Percentiles rank a stretch among this genome's conserved stretches.
phyloP scores from a whole-genome alignment of 2,797 vertebrate species.

The Phoeniculus purpureus region DNA sequence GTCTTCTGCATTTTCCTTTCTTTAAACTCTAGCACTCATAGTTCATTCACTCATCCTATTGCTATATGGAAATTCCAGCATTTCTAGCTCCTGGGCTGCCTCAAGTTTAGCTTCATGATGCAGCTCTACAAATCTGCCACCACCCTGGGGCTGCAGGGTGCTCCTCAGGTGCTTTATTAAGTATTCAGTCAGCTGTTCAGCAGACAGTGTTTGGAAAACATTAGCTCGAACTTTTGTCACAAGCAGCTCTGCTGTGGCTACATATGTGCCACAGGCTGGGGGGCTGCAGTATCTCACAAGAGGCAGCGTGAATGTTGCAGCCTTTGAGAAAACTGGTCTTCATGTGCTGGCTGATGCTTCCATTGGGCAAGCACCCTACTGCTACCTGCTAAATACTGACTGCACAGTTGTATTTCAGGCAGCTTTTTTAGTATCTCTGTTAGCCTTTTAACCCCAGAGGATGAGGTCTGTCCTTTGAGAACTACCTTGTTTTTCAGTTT shows the following conservation, averaged over 20 bases:
- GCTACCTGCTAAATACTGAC: not conserved
- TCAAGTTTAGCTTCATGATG: not conserved
- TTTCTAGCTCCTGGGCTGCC: not conserved
- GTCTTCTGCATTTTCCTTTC: not conserved
- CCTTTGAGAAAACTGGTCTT: not conserved
- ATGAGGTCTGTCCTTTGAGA: not conserved
- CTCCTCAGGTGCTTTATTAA: not conserved
- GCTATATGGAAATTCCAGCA: conserved; percentile 28
- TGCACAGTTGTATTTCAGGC: fast-evolving
- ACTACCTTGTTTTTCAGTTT: not conserved
- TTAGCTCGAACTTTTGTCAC: not conserved
- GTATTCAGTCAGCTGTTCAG: not conserved
- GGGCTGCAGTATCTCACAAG: not conserved
- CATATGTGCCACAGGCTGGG: not conserved
- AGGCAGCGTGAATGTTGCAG: not conserved
- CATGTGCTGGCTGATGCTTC: not conserved
- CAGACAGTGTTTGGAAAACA: not conserved
- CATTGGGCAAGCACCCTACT: not conserved
- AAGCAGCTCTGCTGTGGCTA: not conserved
- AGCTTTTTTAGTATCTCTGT: not conserved
- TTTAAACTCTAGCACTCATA: not conserved
- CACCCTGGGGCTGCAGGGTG: not conserved
- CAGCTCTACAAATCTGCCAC: not conserved
- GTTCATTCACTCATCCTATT: not conserved
- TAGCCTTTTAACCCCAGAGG: not conserved